Evolutionary conservation across 1,140 invertebrate genomes (phyloP), one percentile per base, ranked within the genome.

Genomic region (Apolygus lucorum): DNA sequence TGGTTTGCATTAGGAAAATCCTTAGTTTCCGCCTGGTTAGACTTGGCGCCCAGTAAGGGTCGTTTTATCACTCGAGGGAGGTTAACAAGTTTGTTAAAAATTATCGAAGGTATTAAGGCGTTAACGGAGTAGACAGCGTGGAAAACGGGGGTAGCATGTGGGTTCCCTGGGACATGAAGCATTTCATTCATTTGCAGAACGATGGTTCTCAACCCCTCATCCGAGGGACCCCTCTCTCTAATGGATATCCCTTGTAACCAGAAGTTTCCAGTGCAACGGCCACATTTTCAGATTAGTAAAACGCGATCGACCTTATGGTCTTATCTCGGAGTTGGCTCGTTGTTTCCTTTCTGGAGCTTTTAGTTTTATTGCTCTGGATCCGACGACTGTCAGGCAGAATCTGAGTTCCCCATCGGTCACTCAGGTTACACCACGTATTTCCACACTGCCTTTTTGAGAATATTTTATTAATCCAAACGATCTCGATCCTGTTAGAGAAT

Each of bases 231-330:
- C 8, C 8, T 17, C 1, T 26, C 2, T 17, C 28, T 66, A 66
- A 66, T 66, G 64, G 64, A 66, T 66, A 66, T 66, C 64, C 29
- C 64, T 28, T 66, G 64, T 66, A 66, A 66, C 64, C 64, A 21
- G 17, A 14, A 28, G 64, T 34, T 66, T 66, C 29, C 64, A 28
- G 28, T n/a, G 29, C 64, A 17, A n/a, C 27, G 64, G 13, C 17
- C 64, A 66, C 54, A 66, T 66, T 28, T n/a, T 66, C 64, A 66
- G 28, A 34, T 66, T 66, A 66, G 34, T 66, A 66, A 66, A n/a
- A 13, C 29, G 27, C 64, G n/a, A 66, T n/a, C 34, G 64, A 66
- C 64, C 64, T 66, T 66, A 66, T 66, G 64, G 14, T 22, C 54
- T 59, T 59, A 59, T 59, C 54, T 59, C 54, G 54, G 54, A 8